phyloP scores from a whole-genome alignment of 2,888 invertebrate genomes.

The Spisula solida region DNA sequence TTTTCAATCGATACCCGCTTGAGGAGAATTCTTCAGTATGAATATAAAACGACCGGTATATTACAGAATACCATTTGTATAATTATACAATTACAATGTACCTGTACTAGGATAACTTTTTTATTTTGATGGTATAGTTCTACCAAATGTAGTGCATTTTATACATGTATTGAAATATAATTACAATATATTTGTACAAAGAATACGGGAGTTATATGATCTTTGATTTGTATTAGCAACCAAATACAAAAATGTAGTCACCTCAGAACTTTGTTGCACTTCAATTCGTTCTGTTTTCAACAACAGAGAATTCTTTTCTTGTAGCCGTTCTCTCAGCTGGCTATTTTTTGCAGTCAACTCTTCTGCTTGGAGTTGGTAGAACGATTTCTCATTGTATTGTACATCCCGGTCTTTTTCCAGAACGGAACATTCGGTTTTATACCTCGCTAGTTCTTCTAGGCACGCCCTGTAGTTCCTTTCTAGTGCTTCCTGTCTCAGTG shows the following conservation, averaged over 20 bases:
- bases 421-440: not conserved
- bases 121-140: too few relatives aligned
- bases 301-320: constrained; percentile 17
- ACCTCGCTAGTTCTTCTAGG: constrained; percentile 1
- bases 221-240: too few relatives aligned
- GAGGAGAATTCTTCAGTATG: too few relatives aligned
- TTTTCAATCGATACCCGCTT: too few relatives aligned
- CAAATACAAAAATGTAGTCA: not conserved
- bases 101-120: too few relatives aligned
- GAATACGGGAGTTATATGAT: too few relatives aligned
- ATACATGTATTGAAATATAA: too few relatives aligned
- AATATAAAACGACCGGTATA: too few relatives aligned
- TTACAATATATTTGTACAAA: too few relatives aligned
- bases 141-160: too few relatives aligned
- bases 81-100: too few relatives aligned
- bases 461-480: constrained; percentile 23
- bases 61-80: too few relatives aligned
- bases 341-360: not conserved
- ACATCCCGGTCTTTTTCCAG: constrained; percentile 9
- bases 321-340: not conserved
- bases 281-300: not conserved
- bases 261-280: not conserved
- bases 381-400: constrained; percentile 25
- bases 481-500: not conserved
- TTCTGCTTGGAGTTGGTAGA: constrained; percentile 19